Base-by-base conservation (phyloP, 2,797 vertebrate species). In the Rousettus madagascariensis region DNA sequence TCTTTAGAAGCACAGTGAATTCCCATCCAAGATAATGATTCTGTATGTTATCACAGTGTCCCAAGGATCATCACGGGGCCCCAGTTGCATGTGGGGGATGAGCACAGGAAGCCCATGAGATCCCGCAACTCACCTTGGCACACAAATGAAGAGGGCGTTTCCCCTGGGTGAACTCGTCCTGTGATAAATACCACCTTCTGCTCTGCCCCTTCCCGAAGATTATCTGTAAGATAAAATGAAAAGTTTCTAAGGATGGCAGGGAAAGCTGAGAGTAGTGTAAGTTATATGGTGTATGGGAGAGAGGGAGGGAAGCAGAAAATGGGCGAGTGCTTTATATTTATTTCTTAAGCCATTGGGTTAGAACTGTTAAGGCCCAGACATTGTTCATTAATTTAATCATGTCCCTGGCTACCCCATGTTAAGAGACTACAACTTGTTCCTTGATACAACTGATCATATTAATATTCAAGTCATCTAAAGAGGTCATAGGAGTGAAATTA, bases 121-220 rank as follows among this genome's bases (percentile, higher is more conserved):
- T 28, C 55, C 12, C 19, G 41, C 8, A 28, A 95, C 99, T 99
- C 98, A 99, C 99, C 99, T 99, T 99, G 99, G 98, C 99, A 99
- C 96, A 99, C 98, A 10, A 99, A 99, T 91, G 99, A 99, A 84
- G 99, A 99, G 2, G 99, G 99, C n/a, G 99, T 99, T 98, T 99
- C 99, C 97, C 99, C 99, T 0, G 99, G 99, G 96, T 99, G 99
- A 94, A 99, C 99, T 30, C 99, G 99, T 59, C 99, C 98, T 0
- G 99, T 99, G 93, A 99, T 99, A 97, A 99, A 99, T 72, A 99
- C 98, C 95, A 99, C 98, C 98, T 99, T 99, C 98, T 99, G 99
- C 97, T 99, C 99, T 77, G 96, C 98, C 90, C 99, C 99, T 82
- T 99, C 98, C 88, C 95, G 97, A 95, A 99, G 98, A 96, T 99